phyloP scores from a whole-genome alignment of 2,797 vertebrate genomes.

The Tenualosa thibaudeaui region DNA sequence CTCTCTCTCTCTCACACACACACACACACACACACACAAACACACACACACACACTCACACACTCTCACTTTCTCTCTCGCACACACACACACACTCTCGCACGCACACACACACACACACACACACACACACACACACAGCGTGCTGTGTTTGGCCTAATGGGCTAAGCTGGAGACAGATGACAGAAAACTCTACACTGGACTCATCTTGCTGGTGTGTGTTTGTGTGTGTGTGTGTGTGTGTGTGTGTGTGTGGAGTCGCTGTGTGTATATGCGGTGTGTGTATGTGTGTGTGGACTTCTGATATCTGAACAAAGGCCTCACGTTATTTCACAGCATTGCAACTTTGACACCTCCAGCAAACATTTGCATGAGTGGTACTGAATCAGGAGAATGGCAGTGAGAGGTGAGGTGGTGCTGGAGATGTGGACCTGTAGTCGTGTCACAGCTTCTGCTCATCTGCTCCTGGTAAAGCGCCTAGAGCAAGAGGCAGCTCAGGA shows the following conservation, averaged over 20 bases:
- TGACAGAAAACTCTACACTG: slow-evolving; percentile 43
- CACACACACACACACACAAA: no score
- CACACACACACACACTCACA: no score
- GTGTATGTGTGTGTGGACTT: no score
- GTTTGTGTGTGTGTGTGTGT: no score
- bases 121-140: slow-evolving; percentile 41
- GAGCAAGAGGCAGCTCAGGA: not conserved
- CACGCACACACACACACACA: no score
- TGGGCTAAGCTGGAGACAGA: slow-evolving; percentile 53
- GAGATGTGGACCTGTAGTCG: not conserved
- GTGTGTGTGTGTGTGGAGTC: no score
- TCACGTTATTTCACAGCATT: not conserved
- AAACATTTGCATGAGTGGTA: not conserved
- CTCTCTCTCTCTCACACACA: no score
- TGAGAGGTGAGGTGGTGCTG: not conserved
- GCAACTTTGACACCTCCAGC: not conserved
- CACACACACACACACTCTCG: no score
- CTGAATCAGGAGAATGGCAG: not conserved
- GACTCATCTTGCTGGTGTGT: not conserved
- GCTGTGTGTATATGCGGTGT: not conserved
- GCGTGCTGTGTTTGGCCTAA: slow-evolving; percentile 50
- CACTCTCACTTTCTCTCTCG: no score
- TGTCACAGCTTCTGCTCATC: not conserved
- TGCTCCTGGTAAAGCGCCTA: not conserved
- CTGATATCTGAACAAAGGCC: not conserved